Percentiles rank a stretch among this genome's conserved stretches.
Conservation (phyloP, 2,888 invertebrate species). For the Theodoxus fluviatilis region DNA sequence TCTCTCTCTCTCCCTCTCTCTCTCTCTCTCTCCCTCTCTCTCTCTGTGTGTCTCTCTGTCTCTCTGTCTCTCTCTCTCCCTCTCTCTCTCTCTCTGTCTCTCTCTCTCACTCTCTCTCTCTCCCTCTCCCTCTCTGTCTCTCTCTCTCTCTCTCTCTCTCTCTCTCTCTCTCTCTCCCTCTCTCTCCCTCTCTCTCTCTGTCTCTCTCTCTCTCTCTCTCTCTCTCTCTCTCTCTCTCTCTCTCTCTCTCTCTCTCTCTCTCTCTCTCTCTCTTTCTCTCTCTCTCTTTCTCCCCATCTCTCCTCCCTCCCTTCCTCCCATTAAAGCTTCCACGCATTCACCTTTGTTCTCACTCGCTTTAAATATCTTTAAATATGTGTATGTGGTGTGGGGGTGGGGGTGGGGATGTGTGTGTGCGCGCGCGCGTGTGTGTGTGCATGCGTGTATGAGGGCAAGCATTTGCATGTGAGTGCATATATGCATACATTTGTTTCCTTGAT, state of each 20-base stretch:
- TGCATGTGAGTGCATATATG: too few species aligned
- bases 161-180: neutral
- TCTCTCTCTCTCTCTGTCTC: neutral
- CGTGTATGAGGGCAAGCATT: too few species aligned
- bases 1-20: neutral
- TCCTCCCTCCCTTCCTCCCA: too few species aligned
- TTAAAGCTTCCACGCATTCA: too few species aligned
- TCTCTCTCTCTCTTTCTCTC: too few species aligned
- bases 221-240: neutral
- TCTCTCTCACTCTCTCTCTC: neutral
- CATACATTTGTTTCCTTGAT: too few species aligned
- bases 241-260: too few species aligned
- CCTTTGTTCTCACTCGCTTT: neutral
- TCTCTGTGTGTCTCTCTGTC: slow-evolving; percentile 11
- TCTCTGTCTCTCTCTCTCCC: slow-evolving; percentile 4
- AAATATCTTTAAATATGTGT: neutral
- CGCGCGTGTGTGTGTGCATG: too few species aligned
- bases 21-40: neutral
- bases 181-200: neutral
- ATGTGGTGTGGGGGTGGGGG: neutral
- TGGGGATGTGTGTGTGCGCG: too few species aligned
- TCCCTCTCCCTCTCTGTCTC: neutral
- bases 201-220: neutral
- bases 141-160: slow-evolving; percentile 2
- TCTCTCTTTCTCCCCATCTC: too few species aligned